phyloP scores from a whole-genome alignment of 2,797 vertebrate genomes.

The Carapus acus region DNA sequence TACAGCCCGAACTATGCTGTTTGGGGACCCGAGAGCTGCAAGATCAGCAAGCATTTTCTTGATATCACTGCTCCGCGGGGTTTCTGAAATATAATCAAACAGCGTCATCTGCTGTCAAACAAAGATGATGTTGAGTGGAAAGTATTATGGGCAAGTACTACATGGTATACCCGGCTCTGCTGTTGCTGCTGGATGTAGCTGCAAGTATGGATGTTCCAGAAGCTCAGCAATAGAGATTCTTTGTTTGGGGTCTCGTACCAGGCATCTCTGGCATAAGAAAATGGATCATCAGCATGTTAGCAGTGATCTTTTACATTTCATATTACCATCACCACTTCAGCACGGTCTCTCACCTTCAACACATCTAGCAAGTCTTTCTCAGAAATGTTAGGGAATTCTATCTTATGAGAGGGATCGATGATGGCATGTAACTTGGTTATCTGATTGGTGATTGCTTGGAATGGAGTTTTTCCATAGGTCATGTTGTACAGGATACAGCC shows the following conservation, averaged over 20 bases:
- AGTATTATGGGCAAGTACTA: not conserved
- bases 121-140: no score
- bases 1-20: slow-evolving; percentile 87
- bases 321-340: no score
- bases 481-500: slow-evolving; percentile 96
- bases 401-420: slow-evolving; percentile 82
- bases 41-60: slow-evolving; percentile 87
- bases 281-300: not conserved
- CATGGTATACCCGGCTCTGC: slow-evolving; percentile 72
- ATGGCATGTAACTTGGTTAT: slow-evolving; percentile 92
- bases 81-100: slow-evolving; percentile 33
- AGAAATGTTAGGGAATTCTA: slow-evolving; percentile 85
- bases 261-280: slow-evolving; percentile 72
- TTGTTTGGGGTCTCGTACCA: slow-evolving; percentile 87
- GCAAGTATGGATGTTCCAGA: slow-evolving; percentile 85
- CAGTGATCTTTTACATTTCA: not conserved
- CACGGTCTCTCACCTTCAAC: slow-evolving; percentile 76
- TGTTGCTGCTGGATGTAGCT: slow-evolving; percentile 74
- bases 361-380: slow-evolving; percentile 93
- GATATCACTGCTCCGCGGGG: slow-evolving; percentile 71
- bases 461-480: slow-evolving; percentile 95
- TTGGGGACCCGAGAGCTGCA: slow-evolving; percentile 89
- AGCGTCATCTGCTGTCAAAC: not conserved
- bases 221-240: slow-evolving; percentile 87
- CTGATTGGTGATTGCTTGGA: slow-evolving; percentile 93